A percentile compares a stretch with the other conserved stretches of the same genome.
Conservation (phyloP, 2,797 vertebrate genomes). For the Craterocephalus amniculus region DNA sequence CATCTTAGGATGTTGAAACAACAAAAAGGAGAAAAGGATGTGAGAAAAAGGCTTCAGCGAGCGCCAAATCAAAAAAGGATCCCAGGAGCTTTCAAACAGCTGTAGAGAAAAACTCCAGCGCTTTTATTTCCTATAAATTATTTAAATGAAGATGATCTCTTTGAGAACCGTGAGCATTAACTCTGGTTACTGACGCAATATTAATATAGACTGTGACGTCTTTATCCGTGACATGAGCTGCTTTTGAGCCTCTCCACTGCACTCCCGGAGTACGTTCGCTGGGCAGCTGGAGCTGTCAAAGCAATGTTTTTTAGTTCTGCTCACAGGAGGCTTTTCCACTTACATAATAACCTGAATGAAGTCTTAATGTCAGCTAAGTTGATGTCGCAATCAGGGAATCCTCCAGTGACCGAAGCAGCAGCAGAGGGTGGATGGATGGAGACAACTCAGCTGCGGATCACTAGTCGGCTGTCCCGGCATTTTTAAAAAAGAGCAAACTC, state of each 20-base stretch:
- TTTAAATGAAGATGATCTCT: constrained; percentile 7
- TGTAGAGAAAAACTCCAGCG: background rate
- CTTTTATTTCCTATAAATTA: constrained; percentile 25
- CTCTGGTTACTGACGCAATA: background rate
- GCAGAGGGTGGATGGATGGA: background rate
- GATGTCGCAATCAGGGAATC: constrained; percentile 39
- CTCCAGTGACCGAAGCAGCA: constrained; percentile 14
- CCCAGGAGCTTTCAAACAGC: background rate
- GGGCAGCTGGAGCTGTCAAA: constrained; percentile 63
- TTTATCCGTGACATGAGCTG: constrained; percentile 14
- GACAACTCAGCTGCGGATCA: constrained; percentile 9
- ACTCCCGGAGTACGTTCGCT: background rate
- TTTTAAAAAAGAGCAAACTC: constrained; percentile 23
- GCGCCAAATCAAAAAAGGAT: background rate
- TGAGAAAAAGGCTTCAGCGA: background rate
- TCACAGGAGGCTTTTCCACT: constrained; percentile 50
- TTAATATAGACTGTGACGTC: constrained; percentile 8
- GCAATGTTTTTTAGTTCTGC: constrained; percentile 45
- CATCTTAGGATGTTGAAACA: background rate
- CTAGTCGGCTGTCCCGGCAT: constrained; percentile 8
- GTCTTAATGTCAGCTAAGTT: constrained; percentile 67
- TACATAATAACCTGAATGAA: constrained; percentile 64
- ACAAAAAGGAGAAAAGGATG: too few species aligned
- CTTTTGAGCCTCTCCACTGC: constrained; percentile 4
- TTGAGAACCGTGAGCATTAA: background rate